phyloP scores from a whole-genome alignment of 2,888 invertebrate genomes.

The Microchrysa polita region DNA sequence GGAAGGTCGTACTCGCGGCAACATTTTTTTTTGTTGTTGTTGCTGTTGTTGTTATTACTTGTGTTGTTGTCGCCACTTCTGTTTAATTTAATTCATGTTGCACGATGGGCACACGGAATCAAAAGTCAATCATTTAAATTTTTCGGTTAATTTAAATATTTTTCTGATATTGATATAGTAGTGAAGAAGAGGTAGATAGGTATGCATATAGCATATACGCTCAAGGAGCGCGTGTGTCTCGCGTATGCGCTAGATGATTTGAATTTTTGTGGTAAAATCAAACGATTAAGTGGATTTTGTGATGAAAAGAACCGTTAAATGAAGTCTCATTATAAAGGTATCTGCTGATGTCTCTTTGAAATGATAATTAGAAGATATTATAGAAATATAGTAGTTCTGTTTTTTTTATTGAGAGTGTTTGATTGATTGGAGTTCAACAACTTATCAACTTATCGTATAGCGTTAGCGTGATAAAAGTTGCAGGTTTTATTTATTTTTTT shows the following conservation, averaged over 20 bases:
- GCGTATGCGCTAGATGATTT: slow-evolving; percentile 9
- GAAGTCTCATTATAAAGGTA: not conserved
- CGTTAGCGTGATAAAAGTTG: too few relatives aligned
- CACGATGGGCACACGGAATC: slow-evolving; percentile 30
- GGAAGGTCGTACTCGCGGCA: slow-evolving; percentile 35
- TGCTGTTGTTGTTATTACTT: not conserved
- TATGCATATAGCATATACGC: not conserved
- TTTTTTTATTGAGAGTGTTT: not conserved
- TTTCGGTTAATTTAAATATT: slow-evolving; percentile 30
- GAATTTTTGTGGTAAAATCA: slow-evolving; percentile 7
- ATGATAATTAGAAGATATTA: slow-evolving; percentile 13
- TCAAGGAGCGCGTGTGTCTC: not conserved
- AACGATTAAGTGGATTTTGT: too few relatives aligned
- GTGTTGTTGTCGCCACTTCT: not conserved
- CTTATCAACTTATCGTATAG: too few relatives aligned
- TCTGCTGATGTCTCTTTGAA: not conserved
- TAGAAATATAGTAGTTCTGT: not conserved
- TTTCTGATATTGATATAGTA: slow-evolving; percentile 9
- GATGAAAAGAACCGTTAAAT: slow-evolving; percentile 33
- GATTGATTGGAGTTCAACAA: slow-evolving; percentile 4
- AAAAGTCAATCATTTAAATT: slow-evolving; percentile 31
- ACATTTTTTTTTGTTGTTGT: not conserved
- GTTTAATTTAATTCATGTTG: not conserved
- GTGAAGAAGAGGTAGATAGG: too few relatives aligned
- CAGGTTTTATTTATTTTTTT: too few relatives aligned